Conservation (phyloP, 2,797 vertebrate genomes). For the Coccyzus lansbergi region DNA sequence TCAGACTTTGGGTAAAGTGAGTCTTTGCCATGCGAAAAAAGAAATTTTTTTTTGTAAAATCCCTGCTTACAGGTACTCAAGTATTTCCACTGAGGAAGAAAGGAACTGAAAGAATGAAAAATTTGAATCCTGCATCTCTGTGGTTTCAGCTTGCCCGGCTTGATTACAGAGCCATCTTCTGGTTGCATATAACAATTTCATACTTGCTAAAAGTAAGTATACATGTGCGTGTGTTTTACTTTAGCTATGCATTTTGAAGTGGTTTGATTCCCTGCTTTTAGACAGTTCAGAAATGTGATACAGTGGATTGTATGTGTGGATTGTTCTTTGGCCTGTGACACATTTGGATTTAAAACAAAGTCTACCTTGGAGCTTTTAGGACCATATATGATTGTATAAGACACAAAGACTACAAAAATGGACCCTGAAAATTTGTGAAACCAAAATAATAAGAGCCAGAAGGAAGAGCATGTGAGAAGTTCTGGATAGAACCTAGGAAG, state of each 20-base stretch:
- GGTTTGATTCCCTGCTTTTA: not conserved
- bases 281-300: not conserved
- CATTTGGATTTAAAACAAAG: not conserved
- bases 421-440: not conserved
- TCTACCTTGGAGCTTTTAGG: not conserved
- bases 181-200: constrained; percentile 36
- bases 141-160: constrained; percentile 36
- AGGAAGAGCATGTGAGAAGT: not conserved
- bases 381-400: not conserved
- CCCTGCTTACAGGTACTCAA: not conserved
- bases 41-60: not conserved
- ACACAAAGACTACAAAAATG: not conserved
- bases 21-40: accelerated
- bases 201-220: not conserved
- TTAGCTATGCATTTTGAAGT: not conserved
- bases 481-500: not conserved
- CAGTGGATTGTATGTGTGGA: too few species aligned
- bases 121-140: not conserved
- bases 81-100: not conserved
- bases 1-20: not conserved
- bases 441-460: not conserved
- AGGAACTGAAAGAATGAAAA: not conserved
- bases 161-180: constrained; percentile 68
- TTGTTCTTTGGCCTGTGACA: not conserved
- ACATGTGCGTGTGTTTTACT: not conserved